phyloP scores from a whole-genome alignment of 1,140 invertebrate genomes.

The Acromyrmex charruanus region DNA sequence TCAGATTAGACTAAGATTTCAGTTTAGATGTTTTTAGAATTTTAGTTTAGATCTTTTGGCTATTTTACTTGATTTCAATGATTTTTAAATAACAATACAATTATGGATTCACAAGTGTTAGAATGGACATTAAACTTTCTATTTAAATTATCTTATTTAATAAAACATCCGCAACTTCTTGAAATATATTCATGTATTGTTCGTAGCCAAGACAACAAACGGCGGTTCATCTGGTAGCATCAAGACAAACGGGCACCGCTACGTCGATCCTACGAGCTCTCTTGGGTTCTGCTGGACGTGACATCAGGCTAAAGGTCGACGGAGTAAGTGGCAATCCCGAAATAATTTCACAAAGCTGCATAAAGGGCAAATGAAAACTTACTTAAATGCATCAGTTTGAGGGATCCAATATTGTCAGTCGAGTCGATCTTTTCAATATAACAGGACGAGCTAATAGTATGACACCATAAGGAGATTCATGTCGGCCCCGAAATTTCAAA shows the following conservation, averaged over 20 bases:
- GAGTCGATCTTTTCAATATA: constrained; percentile 1
- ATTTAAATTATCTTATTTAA: neutral
- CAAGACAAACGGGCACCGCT: constrained; percentile 95
- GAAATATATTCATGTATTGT: constrained; percentile 4
- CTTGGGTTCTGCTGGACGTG: constrained; percentile 94
- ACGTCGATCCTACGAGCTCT: constrained; percentile 95
- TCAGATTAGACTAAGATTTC: too few species aligned
- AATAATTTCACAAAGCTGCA: neutral
- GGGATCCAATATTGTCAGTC: neutral
- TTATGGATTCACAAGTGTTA: neutral
- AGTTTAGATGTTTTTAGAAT: neutral
- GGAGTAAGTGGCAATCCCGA: constrained; percentile 89
- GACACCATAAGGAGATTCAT: neutral
- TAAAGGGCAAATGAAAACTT: neutral
- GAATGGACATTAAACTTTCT: neutral
- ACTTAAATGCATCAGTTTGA: neutral
- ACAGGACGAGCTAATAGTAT: neutral
- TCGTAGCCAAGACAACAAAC: constrained; percentile 93
- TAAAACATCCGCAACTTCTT: constrained; percentile 26
- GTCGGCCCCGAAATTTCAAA: constrained; percentile 67
- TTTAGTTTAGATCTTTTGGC: neutral
- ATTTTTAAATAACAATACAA: neutral
- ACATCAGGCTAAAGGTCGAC: constrained; percentile 94
- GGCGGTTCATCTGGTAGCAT: constrained; percentile 96
- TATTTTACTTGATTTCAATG: neutral